Conservation (phyloP, 2,113 vertebrate genomes). For the Sinocyclocheilus grahami region DNA sequence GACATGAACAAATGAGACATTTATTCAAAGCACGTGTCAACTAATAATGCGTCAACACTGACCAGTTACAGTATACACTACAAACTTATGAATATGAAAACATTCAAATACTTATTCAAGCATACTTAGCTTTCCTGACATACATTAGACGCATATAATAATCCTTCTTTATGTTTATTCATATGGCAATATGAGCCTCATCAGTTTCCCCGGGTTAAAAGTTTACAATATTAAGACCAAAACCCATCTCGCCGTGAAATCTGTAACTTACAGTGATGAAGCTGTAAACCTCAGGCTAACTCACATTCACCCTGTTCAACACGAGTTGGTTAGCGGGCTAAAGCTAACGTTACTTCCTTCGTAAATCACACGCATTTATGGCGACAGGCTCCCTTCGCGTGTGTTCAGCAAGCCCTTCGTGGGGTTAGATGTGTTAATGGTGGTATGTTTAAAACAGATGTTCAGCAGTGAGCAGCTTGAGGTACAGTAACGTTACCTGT, state of each 20-base stretch:
- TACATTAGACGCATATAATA: neutral
- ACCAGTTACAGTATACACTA: neutral
- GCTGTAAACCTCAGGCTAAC: neutral
- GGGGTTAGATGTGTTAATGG: neutral
- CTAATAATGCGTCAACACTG: neutral
- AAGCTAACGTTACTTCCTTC: conserved; percentile 49
- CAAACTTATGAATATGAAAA: neutral
- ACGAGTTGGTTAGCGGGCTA: conserved; percentile 36
- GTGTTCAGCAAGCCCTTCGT: neutral
- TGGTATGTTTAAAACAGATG: neutral
- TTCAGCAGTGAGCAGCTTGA: neutral
- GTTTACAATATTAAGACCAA: neutral
- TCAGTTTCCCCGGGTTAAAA: too few relatives aligned
- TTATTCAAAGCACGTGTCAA: conserved; percentile 1
- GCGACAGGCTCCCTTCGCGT: neutral
- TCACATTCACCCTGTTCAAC: conserved; percentile 4
- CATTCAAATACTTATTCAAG: neutral
- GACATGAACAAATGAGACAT: neutral
- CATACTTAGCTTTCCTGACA: neutral
- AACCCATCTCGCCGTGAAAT: neutral
- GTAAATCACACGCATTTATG: conserved; percentile 32
- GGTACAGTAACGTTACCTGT: conserved; percentile 57
- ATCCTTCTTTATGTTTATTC: neutral
- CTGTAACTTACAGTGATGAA: neutral
- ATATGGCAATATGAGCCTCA: too few relatives aligned